phyloP scores from a whole-genome alignment of 30 jellyfish, hydroid and myxozoan genomes.

The Pelagia noctiluca region DNA sequence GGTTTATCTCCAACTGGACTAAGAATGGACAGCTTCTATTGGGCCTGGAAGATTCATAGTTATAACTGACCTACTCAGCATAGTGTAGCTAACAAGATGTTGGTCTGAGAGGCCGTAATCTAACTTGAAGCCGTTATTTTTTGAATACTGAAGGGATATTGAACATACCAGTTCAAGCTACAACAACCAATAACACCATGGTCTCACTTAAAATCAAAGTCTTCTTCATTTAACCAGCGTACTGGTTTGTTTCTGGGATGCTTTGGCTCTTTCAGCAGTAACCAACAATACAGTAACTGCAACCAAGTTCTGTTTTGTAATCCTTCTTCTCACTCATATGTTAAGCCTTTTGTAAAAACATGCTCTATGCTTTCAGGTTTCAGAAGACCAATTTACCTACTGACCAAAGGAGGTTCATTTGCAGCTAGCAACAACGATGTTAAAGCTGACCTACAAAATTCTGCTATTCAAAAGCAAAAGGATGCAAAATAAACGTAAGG shows the following conservation, averaged over 20 bases:
- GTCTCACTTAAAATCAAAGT: neutral
- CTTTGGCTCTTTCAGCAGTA: neutral
- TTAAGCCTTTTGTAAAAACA: neutral
- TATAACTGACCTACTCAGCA: too few species aligned
- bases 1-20: too few species aligned
- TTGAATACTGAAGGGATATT: neutral
- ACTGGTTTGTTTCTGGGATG: neutral
- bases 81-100: too few species aligned
- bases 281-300: neutral
- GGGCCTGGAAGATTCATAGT: too few species aligned
- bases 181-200: too few species aligned
- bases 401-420: conserved; percentile 74
- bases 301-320: neutral
- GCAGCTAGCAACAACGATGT: neutral
- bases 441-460: neutral
- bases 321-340: neutral
- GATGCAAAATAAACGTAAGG: too few species aligned
- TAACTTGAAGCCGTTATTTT: neutral
- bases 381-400: conserved; percentile 84
- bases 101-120: neutral
- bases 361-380: conserved; percentile 59
- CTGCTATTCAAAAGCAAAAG: neutral
- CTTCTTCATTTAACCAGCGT: too few species aligned
- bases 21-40: too few species aligned
- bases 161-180: too few species aligned